Evolutionary conservation across 2,113 vertebrate species (phyloP).

Genomic region (Aphelocoma coerulescens): DNA sequence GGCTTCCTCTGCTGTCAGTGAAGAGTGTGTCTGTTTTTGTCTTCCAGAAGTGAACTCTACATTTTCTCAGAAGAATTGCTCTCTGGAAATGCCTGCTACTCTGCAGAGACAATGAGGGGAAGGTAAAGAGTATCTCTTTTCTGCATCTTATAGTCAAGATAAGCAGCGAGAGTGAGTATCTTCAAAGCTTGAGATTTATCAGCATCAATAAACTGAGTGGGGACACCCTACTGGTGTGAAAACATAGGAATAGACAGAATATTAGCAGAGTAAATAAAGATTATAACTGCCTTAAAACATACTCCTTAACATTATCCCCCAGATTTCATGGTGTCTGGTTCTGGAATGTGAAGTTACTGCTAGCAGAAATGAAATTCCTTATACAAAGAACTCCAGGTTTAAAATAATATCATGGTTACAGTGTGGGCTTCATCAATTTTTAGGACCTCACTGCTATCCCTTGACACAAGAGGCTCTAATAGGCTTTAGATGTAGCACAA

Average conservation of each 20-base stretch:
- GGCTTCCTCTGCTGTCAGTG: background rate
- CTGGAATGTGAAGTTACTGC: background rate
- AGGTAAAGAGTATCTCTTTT: background rate
- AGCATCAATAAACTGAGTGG: background rate
- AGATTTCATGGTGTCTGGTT: background rate
- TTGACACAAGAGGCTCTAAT: slow-evolving; percentile 50
- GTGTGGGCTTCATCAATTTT: slow-evolving; percentile 34
- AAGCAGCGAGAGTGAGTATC: background rate
- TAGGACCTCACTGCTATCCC: slow-evolving; percentile 43
- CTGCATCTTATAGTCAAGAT: background rate
- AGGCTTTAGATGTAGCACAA: slow-evolving; percentile 43
- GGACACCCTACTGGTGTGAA: background rate
- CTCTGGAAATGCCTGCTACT: background rate
- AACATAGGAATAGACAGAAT: background rate
- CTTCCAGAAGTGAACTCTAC: background rate
- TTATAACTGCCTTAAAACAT: background rate
- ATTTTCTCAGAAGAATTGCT: background rate
- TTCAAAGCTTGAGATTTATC: background rate
- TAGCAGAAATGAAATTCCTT: background rate
- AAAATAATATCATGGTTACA: background rate
- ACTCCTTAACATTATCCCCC: background rate
- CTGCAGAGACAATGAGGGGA: background rate
- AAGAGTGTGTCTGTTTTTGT: background rate
- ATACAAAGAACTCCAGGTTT: background rate
- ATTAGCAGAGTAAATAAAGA: background rate